Evolutionary conservation across 2,888 invertebrate genomes (phyloP), one percentile per base, ranked within the genome.

Genomic region (Scaptomyza caliginosa): DNA sequence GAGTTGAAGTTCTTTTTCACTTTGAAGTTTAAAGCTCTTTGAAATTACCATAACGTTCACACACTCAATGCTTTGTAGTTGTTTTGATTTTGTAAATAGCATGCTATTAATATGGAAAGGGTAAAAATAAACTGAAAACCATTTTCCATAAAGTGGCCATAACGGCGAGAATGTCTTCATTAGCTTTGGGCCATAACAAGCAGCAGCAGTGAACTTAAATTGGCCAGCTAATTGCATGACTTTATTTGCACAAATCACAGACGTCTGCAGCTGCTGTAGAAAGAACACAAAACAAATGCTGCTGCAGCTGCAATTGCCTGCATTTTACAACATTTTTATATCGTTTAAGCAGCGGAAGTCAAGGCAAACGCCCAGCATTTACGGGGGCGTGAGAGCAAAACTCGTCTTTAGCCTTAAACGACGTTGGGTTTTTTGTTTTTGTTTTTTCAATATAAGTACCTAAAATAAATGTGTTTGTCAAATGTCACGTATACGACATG

Each of bases 401-500:
- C 1, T n/a, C 4, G 17, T 13, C 8, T 17, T 17, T 16, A 17
- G n/a, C n/a, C n/a, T n/a, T n/a, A n/a, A n/a, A n/a, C n/a, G n/a
- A n/a, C n/a, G n/a, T n/a, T n/a, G n/a, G n/a, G n/a, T n/a, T n/a
- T 34, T 16, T 43, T 43, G 10, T 24, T 30, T 32, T 17, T 28
- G 26, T 26, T 11, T 24, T 51, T 34, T 28, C 24, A 34, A 32
- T 46, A 38, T 45, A 50, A 57, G 48, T 55, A 65, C 59, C 52
- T 55, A 54, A 60, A 63, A 51, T 67, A 46, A 19, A 19, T 66
- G 19, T 68, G 79, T 72, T 80, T 82, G 83, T 67, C 80, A 69
- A 86, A 88, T 74, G 77, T 86, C 70, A 88, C 81, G 88, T 86
- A 82, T 82, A 88, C 87, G 88, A 62, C 81, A 74, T 63, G 81